Base-by-base conservation (phyloP, 2,113 vertebrate species). In the Albula goreensis region DNA sequence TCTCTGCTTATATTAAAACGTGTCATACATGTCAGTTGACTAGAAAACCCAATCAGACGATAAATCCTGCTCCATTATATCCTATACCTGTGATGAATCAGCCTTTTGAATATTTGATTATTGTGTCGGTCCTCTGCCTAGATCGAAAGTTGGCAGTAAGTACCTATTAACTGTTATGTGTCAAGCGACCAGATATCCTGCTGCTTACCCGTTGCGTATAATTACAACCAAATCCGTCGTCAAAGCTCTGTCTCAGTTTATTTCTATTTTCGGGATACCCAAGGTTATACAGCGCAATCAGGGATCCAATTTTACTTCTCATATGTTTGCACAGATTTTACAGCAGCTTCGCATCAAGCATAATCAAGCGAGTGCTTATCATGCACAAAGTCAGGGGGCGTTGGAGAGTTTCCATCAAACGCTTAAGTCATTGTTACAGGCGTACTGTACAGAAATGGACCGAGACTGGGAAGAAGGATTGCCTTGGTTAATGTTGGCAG, bases 121-220 rank as follows among this genome's bases (percentile, higher is more conserved):
- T 83, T 66, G 57, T 51, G 83, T 84, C 7, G 83, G 83, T 22
- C 60, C 60, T 25, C 63, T 74, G 5, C 83, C 83, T 50, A 5
- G 63, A 12, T 84, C 83, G 17, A 74, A 10, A 31, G 22, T 31
- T 17, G 56, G 56, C 31, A 15, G 31, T 6, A 48, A 3, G 22
- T 84, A 84, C 51, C 13, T 83, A 9, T 83, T 83, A n/a, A 81
- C 80, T 10, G 80, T 81, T 2, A 60, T 83, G 82, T 82, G 82
- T 82, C 81, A 82, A 9, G 41, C 22, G 2, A 84, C 83, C 48
- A n/a, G 63, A 22, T 83, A 63, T 5, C 57, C 82, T 63, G 82
- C 81, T 17, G 81, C 57, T 22, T 84, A 84, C 11, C 63, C 60
- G 11, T 12, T 85, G 15, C 31, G 31, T 48, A 41, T 2, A 8